Base-by-base conservation (phyloP, 1,140 invertebrate species). In the Solenopsis invicta region DNA sequence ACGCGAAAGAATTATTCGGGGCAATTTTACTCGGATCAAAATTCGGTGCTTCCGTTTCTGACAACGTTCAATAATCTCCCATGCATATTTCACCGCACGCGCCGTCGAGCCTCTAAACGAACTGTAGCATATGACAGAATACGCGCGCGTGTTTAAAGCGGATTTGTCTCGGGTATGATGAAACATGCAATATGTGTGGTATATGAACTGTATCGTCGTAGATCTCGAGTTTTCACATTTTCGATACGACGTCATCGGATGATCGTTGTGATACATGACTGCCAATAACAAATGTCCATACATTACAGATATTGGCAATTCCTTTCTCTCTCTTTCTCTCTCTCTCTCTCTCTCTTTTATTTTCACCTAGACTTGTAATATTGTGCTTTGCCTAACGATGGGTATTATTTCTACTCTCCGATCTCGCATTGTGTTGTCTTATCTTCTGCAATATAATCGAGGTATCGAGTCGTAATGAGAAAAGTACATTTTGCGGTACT, bases 81-180 rank as follows among this genome's bases (percentile, higher is more conserved):
- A 90, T 90, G 71, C 89, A 90, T 90, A 90, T 90, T 90, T 90
- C 89, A 88, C 62, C 81, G 89, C 89, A 90, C 89, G 89, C 89
- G 54, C 71, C 71, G 76, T 61, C 86, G 85, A 90, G 76, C 72
- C 89, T 90, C 87, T 90, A 90, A 90, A 90, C 89, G 89, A 87
- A 69, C 86, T 69, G 56, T 59, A 85, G 52, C 86, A 87, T 52
- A 45, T 69, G 56, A 76, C 85, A 56, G 87, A 90, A 90, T 80
- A 87, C 61, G 66, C 89, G 86, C 48, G 54, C 29, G 78, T 78
- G 89, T 88, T 89, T 90, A 90, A 88, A 90, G 80, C 89, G 88
- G 89, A 90, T 90, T 90, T 90, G 50, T 62, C 50, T 66, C 59
- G 66, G 29, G 12, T 56, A 71, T 16, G 10, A 48, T 61, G 52